A percentile compares a stretch with the other conserved stretches of the same genome.
phyloP scores from a whole-genome alignment of 1,140 invertebrate genomes.

The Cyclargus thomasi region DNA sequence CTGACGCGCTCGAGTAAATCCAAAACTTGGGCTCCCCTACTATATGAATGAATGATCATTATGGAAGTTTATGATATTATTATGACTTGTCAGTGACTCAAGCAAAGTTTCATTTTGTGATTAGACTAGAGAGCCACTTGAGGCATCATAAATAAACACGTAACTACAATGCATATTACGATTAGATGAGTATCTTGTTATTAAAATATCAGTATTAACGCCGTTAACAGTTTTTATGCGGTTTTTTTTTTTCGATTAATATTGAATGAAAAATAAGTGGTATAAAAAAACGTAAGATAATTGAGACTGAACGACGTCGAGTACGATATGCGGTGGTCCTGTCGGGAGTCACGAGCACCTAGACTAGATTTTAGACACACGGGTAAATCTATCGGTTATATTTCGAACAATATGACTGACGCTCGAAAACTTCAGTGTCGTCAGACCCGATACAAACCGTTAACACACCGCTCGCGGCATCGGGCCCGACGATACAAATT shows the following conservation, averaged over 20 bases:
- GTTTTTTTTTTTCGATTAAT: no score
- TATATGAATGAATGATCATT: no score
- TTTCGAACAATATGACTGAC: conserved; percentile 7
- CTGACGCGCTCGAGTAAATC: no score
- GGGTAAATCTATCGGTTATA: neutral
- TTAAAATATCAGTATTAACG: no score
- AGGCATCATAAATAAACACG: neutral
- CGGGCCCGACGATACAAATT: conserved; percentile 31
- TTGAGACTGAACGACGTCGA: no score
- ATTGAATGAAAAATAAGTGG: no score
- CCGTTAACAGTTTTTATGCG: no score
- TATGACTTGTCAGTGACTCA: neutral
- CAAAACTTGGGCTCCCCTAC: no score
- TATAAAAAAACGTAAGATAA: no score
- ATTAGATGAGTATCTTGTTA: no score
- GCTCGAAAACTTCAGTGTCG: conserved; percentile 4
- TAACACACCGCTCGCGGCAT: neutral
- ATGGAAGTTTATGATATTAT: neutral
- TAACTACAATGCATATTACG: neutral
- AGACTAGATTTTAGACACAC: conserved; percentile 1
- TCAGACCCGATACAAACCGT: neutral
- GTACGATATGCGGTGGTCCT: no score
- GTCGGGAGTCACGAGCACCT: neutral
- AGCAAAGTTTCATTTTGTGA: neutral
- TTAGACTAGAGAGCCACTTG: neutral